Base-by-base conservation (phyloP, 2,797 vertebrate genomes). In the Poeciliopsis presidionis region DNA sequence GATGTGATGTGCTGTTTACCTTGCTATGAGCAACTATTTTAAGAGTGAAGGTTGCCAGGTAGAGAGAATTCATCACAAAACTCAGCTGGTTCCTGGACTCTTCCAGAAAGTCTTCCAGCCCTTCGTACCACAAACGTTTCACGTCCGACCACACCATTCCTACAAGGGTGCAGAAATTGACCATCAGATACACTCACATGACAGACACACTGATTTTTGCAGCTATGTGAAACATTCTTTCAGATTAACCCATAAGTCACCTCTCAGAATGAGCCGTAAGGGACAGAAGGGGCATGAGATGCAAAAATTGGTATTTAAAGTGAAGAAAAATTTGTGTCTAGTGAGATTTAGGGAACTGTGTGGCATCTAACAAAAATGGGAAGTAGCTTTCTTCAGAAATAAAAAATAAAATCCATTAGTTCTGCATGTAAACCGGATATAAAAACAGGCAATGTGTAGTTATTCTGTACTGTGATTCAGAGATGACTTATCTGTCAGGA, bases 121-220 rank as follows among this genome's bases (percentile, higher is more conserved):
- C 98, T 78, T 98, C 96, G 88, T 99, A 99, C 98, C 98, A 99
- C 65, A 99, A 96, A 46, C 97, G 97, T 94, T 99, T 99, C 92
- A 99, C 97, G 83, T 99, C 98, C 36, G 98, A 99, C 98, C 98
- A 99, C 92, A 99, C 98, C 98, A 99, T 99, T 77, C 98, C 98
- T 99, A 79, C 30, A 76, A 79, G 89, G 86, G 51, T 73, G 69
- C 46, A 88, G 78, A 59, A 86, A 84, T 73, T 73, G 14, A 82
- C 11, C 74, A n/a, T 87, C 53, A 73, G 18, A 61, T 49, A 61
- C 9, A 67, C 18, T 46, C 7, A 83, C 2, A 30, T 49, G 11
- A 77, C 20, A 72, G 47, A 30, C 49, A 75, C 30, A 78, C 20
- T 8, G n/a, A 18, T 76, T 85, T 85, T 75, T 39, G 25, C 25